Percentiles rank a stretch among this genome's conserved stretches.
Evolutionary conservation across 2,888 invertebrate genomes (phyloP).

Genomic region (Acanthoscelides obtectus): DNA sequence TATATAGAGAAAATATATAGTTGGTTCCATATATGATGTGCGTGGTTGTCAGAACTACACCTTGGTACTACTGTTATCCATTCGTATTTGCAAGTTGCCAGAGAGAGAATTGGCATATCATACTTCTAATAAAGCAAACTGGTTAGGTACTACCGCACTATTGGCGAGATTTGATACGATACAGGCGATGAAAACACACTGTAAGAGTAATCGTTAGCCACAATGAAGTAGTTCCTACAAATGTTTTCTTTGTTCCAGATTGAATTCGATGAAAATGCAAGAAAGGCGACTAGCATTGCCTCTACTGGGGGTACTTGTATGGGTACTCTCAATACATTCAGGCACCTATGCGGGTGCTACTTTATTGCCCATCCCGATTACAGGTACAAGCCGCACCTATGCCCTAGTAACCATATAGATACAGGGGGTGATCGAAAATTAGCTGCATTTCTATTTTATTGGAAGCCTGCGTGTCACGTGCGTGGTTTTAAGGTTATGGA

Average conservation of each 20-base stretch:
- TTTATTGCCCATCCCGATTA: conserved; percentile 4
- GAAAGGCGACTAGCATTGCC: conserved; percentile 19
- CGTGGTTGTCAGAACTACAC: too few species aligned
- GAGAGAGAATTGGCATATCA: too few species aligned
- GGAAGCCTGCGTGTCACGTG: not conserved
- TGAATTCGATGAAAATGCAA: conserved; percentile 12
- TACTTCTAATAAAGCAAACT: too few species aligned
- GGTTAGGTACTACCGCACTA: too few species aligned
- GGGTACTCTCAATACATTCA: conserved; percentile 20
- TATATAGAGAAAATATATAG: not conserved
- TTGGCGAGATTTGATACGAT: too few species aligned
- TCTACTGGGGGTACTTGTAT: conserved; percentile 18
- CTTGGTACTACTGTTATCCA: too few species aligned
- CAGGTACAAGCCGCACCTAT: conserved; percentile 13
- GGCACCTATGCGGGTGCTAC: conserved; percentile 19
- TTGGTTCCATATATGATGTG: too few species aligned
- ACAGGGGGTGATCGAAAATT: not conserved
- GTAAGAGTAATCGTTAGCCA: too few species aligned
- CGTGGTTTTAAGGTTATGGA: too few species aligned
- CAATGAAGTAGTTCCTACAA: too few species aligned
- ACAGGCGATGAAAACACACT: too few species aligned
- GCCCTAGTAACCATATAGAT: conserved; percentile 1
- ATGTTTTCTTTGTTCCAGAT: conserved; percentile 2
- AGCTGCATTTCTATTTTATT: conserved; percentile 4
- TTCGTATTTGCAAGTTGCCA: too few species aligned